Conservation (phyloP, 2,888 invertebrate species). For the Caenorhabditis doughertyi region DNA sequence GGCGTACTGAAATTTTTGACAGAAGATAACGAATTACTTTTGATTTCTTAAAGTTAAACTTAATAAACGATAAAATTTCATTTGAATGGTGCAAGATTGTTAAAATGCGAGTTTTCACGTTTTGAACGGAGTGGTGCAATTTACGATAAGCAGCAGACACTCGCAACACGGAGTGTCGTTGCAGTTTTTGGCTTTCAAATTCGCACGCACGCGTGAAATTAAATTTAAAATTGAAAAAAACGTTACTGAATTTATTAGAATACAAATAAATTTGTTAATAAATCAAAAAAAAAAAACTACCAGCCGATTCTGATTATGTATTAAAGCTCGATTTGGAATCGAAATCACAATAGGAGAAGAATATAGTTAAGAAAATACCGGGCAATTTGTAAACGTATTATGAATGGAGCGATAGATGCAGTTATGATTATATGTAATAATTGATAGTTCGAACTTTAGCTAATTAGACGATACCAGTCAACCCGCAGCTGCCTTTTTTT, state of each 20-base stretch:
- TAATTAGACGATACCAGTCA: constrained; percentile 20
- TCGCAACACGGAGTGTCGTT: constrained; percentile 53
- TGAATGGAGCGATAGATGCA: constrained; percentile 31
- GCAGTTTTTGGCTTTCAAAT: neutral
- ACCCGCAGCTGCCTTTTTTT: neutral
- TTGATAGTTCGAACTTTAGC: neutral
- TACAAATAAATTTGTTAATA: constrained; percentile 50
- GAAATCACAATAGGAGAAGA: constrained; percentile 9
- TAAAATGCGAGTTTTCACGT: constrained; percentile 16
- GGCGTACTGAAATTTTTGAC: too few relatives aligned
- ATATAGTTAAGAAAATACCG: neutral
- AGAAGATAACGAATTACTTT: too few relatives aligned
- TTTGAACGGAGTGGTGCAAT: constrained; percentile 40
- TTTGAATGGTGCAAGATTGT: neutral
- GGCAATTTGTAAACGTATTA: neutral
- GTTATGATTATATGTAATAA: constrained; percentile 6
- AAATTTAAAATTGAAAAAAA: neutral
- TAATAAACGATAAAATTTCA: neutral
- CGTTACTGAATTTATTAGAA: constrained; percentile 44
- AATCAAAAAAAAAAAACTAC: constrained; percentile 46
- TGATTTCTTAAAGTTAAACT: too few relatives aligned
- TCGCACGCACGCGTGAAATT: neutral
- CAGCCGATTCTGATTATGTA: constrained; percentile 13
- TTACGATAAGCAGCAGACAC: constrained; percentile 53
- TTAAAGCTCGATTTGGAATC: constrained; percentile 46